Conservation (phyloP, 1,140 invertebrate species). For the Chrysopa pallens region DNA sequence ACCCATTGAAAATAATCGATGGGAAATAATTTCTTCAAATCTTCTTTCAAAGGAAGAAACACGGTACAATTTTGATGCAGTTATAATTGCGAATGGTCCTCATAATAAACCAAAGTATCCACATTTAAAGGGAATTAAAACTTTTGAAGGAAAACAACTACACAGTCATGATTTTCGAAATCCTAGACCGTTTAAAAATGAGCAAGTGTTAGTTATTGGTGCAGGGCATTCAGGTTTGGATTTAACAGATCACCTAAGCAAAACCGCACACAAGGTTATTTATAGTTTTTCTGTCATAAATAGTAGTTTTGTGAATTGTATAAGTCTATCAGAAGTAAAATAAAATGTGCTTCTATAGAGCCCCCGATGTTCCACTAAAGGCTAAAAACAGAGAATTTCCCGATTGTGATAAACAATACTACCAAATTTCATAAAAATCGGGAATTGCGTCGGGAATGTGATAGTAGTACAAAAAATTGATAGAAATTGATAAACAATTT, state of each 20-base stretch:
- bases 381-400: not conserved
- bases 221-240: constrained; percentile 48
- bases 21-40: constrained; percentile 24
- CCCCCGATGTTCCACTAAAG: not conserved
- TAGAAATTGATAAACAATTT: too few relatives aligned
- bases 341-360: not conserved
- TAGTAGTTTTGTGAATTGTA: not conserved
- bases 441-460: too few relatives aligned
- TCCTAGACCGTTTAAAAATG: constrained; percentile 29
- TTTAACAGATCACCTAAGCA: constrained; percentile 24
- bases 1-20: constrained; percentile 13
- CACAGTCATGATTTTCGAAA: constrained; percentile 52
- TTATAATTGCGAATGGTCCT: constrained; percentile 50
- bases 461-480: not conserved
- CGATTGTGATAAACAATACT: not conserved
- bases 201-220: constrained; percentile 46
- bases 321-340: not conserved
- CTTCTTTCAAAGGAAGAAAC: constrained; percentile 17
- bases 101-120: constrained; percentile 43
- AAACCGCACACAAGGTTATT: constrained; percentile 1
- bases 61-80: constrained; percentile 29
- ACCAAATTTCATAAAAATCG: too few relatives aligned
- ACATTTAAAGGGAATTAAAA: constrained; percentile 29
- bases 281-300: not conserved
- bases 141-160: constrained; percentile 32